phyloP scores from a whole-genome alignment of 2,113 vertebrate genomes.

The Rana temporaria region DNA sequence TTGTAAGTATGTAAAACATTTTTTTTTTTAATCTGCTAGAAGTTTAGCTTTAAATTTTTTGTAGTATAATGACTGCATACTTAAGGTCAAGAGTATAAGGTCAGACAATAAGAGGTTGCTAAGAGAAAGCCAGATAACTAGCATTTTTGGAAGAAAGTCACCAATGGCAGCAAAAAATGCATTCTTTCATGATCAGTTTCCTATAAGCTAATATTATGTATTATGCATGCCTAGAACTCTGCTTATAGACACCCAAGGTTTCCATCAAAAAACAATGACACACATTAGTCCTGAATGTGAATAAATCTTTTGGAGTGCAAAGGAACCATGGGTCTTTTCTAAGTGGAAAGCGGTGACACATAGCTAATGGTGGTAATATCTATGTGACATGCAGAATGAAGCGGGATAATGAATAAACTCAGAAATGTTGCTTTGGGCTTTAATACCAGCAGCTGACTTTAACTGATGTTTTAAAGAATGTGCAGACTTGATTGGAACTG shows the following conservation, averaged over 20 bases:
- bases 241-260: not conserved
- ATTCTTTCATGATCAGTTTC: too few relatives aligned
- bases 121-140: too few relatives aligned
- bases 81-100: too few relatives aligned
- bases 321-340: not conserved
- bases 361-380: slow-evolving; percentile 32
- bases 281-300: not conserved
- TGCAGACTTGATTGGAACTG: slow-evolving; percentile 1
- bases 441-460: slow-evolving; percentile 31
- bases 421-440: slow-evolving; percentile 34
- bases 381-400: slow-evolving; percentile 28
- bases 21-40: too few relatives aligned
- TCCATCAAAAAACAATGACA: not conserved
- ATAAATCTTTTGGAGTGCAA: slow-evolving; percentile 13
- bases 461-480: slow-evolving; percentile 32
- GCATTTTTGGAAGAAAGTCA: too few relatives aligned
- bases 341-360: slow-evolving; percentile 7
- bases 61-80: too few relatives aligned
- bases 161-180: too few relatives aligned
- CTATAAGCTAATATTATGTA: not conserved
- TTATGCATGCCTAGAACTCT: not conserved
- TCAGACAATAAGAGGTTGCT: too few relatives aligned
- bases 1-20: too few relatives aligned
- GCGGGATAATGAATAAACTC: slow-evolving; percentile 38
- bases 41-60: too few relatives aligned